Evolutionary conservation across 2,113 vertebrate species (phyloP).

Genomic region (Erythrolamprus reginae): DNA sequence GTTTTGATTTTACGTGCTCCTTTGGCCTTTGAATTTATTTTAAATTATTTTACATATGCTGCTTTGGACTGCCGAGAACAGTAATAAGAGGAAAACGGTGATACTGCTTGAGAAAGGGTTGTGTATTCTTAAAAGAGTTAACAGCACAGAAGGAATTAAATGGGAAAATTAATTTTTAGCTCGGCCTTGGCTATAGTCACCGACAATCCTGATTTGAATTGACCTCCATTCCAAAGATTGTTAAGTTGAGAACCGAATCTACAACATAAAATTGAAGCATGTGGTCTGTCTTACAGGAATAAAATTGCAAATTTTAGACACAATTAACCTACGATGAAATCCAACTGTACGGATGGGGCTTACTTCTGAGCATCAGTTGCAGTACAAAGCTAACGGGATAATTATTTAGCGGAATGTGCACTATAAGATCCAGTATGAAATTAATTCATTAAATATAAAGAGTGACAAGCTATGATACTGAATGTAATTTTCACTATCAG

Average conservation of each 20-base stretch:
- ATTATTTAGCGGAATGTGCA: not conserved
- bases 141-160: not conserved
- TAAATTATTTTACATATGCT: not conserved
- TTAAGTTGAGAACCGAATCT: not conserved
- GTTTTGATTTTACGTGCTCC: not conserved
- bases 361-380: not conserved
- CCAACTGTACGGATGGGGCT: not conserved
- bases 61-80: not conserved
- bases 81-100: not conserved
- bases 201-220: not conserved
- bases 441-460: slow-evolving; percentile 9
- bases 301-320: not conserved
- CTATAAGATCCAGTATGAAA: not conserved
- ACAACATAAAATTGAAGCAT: not conserved
- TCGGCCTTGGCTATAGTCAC: not conserved
- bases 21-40: not conserved
- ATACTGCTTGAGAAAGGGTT: not conserved
- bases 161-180: not conserved
- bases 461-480: not conserved
- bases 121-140: not conserved
- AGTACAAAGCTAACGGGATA: not conserved
- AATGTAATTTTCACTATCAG: not conserved
- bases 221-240: not conserved
- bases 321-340: not conserved
- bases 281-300: not conserved